Base-by-base conservation (phyloP, 2,113 vertebrate species). In the Meles meles region DNA sequence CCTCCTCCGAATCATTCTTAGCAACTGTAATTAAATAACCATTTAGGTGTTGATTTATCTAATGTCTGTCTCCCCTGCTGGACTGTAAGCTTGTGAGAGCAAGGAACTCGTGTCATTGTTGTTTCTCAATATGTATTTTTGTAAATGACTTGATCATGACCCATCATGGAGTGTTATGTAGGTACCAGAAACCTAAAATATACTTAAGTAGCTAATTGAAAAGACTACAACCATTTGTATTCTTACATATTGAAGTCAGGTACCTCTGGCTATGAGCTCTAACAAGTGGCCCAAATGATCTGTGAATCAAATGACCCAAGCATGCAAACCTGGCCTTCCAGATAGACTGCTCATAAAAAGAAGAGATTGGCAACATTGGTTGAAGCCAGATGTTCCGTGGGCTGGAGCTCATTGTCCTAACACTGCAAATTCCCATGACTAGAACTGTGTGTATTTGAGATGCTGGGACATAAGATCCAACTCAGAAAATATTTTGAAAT, bases 381-480 rank as follows among this genome's bases (percentile, higher is more conserved):
- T 96, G 71, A 97, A 98, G 97, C 98, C 98, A 98, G 98, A 98
- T 98, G 98, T 98, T 98, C 93, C 94, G 80, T 96, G 94, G 89
- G 96, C 97, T 97, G 97, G 95, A 96, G 97, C 96, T 98, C 87
- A 88, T 97, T 97, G 77, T 97, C 93, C 97, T 97, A 98, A 96
- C 94, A 97, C 29, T 93, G 59, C 76, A 91, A 81, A 96, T 89
- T 98, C 89, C 93, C 85, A 80, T 94, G 95, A 95, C 34, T 80
- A 72, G 81, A 97, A 96, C 88, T 97, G 21, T 83, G 85, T 97
- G 94, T 95, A 39, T 88, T 76, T 93, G 93, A 96, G 93, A 95
- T 89, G 72, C 82, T 92, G 37, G 90, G 79, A 93, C 94, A 67
- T 88, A 85, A 89, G 98, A 97, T 95, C 80, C 3, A 97, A 97